These are phyloP conservation scores for Callaeas wilsoni DNA, from an alignment of 2,113 vertebrate species.

Conservation along the genomic window DNA sequence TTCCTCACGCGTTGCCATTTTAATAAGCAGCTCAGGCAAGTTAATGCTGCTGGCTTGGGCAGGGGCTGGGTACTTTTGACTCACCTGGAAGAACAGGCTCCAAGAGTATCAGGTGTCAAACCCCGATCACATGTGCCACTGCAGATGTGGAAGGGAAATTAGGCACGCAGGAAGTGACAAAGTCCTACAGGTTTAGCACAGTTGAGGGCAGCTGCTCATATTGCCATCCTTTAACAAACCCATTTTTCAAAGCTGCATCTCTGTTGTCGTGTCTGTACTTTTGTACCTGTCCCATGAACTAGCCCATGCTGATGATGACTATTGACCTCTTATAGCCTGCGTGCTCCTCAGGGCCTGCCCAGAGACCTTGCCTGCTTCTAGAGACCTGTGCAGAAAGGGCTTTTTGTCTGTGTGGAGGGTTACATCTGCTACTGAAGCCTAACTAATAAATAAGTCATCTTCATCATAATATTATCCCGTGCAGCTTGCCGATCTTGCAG, in stretches of 20 bases:
- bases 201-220: background rate
- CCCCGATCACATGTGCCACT: accelerated
- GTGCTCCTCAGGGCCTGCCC: background rate
- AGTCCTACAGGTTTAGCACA: background rate
- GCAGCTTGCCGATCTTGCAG: background rate
- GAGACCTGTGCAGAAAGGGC: background rate
- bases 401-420: background rate
- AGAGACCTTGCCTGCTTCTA: background rate
- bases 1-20: accelerated
- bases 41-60: background rate
- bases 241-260: background rate
- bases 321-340: background rate
- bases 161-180: background rate
- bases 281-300: background rate
- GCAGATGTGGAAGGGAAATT: background rate
- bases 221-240: background rate
- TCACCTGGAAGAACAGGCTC: background rate
- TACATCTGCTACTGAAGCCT: background rate
- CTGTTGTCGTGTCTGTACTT: background rate
- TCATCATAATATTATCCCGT: background rate
- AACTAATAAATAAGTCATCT: background rate
- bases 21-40: background rate
- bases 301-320: background rate
- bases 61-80: background rate
- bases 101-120: background rate